Percentiles rank a stretch among this genome's conserved stretches.
Evolutionary conservation across 2,797 vertebrate genomes (phyloP).

Genomic region (Mionectes olivaceus): DNA sequence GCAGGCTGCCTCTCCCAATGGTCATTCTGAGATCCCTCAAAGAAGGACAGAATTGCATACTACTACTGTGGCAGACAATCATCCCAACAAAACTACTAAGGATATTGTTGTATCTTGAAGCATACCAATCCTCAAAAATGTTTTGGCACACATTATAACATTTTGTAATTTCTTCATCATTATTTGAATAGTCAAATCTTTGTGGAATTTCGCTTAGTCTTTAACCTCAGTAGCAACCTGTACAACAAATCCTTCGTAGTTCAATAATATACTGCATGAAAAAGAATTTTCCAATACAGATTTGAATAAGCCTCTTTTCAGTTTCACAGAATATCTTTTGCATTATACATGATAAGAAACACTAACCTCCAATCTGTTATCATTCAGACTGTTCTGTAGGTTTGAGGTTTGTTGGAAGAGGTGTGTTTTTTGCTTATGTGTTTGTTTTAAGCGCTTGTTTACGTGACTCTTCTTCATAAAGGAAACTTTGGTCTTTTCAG

Average conservation of each 20-base stretch:
- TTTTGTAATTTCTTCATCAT: not conserved
- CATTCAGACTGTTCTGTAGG: not conserved
- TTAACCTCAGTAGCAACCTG: not conserved
- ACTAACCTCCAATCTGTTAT: not conserved
- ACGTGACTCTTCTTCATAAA: not conserved
- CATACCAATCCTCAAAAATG: not conserved
- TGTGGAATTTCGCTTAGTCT: not conserved
- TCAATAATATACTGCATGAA: not conserved
- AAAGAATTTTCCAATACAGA: not conserved
- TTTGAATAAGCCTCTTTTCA: not conserved
- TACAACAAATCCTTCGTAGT: not conserved
- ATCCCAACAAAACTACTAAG: not conserved
- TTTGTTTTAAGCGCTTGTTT: not conserved
- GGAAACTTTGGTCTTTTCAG: not conserved
- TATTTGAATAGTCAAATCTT: not conserved
- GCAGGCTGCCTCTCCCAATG: not conserved
- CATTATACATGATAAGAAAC: not conserved
- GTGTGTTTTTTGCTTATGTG: rapidly evolving
- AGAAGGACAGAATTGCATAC: not conserved
- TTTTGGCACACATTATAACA: not conserved
- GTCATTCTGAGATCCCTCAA: not conserved
- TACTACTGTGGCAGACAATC: not conserved
- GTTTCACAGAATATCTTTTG: not conserved
- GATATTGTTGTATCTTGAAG: not conserved
- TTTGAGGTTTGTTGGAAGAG: not conserved